Evolutionary conservation across 2,888 invertebrate species (phyloP).

Genomic region (Carabus problematicus): DNA sequence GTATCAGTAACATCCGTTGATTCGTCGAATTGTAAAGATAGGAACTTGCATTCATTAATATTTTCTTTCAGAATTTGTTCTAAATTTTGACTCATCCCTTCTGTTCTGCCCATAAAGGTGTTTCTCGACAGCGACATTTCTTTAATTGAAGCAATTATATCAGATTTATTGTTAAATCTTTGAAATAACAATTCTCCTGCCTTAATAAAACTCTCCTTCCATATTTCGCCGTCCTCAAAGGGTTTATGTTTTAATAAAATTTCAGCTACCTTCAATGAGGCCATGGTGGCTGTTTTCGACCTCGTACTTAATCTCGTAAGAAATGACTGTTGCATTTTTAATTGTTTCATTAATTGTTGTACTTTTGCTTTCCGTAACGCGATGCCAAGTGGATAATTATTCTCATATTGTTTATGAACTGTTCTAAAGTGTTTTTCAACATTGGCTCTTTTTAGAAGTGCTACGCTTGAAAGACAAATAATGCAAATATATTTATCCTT

Average conservation of each 20-base stretch:
- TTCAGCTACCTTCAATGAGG: slow-evolving; percentile 14
- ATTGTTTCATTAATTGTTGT: slow-evolving; percentile 8
- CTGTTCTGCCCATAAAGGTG: slow-evolving; percentile 24
- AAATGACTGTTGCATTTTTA: neutral
- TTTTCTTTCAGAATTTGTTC: slow-evolving; percentile 37
- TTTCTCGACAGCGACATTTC: slow-evolving; percentile 17
- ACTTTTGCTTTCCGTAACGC: slow-evolving; percentile 19
- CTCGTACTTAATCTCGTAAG: slow-evolving; percentile 8
- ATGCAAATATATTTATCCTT: slow-evolving; percentile 33
- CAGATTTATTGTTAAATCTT: slow-evolving; percentile 23
- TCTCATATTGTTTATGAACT: slow-evolving; percentile 12
- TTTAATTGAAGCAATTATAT: slow-evolving; percentile 19
- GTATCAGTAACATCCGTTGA: slow-evolving; percentile 32
- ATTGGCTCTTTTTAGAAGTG: slow-evolving; percentile 24
- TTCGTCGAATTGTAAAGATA: slow-evolving; percentile 43
- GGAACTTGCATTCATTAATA: slow-evolving; percentile 41
- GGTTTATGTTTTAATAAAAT: slow-evolving; percentile 33
- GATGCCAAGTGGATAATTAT: slow-evolving; percentile 5
- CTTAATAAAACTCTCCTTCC: slow-evolving; percentile 44
- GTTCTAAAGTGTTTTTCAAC: slow-evolving; percentile 27
- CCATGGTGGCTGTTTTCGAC: slow-evolving; percentile 15
- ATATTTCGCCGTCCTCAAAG: slow-evolving; percentile 44
- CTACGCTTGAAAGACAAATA: slow-evolving; percentile 29
- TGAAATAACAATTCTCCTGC: slow-evolving; percentile 44
- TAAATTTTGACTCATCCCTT: slow-evolving; percentile 27